Evolutionary conservation across 2,113 vertebrate genomes (phyloP).

Genomic region (Apeltes quadracus): DNA sequence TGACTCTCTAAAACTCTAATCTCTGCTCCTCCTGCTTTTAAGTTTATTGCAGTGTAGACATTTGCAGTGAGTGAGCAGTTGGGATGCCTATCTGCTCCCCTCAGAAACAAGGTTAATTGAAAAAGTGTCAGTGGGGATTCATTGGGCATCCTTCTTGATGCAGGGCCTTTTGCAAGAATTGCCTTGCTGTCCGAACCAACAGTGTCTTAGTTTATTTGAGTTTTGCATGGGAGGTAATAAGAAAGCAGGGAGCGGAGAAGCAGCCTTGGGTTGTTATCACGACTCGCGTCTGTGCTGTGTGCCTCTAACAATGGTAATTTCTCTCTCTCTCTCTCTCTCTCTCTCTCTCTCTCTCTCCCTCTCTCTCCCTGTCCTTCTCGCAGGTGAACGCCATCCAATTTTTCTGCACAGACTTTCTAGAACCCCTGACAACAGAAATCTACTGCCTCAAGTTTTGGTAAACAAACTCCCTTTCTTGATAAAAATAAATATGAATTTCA

Average conservation of each 20-base stretch:
- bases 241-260: slow-evolving; percentile 28
- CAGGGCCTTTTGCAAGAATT: neutral
- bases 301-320: slow-evolving; percentile 28
- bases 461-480: slow-evolving; percentile 18
- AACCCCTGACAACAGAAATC: slow-evolving; percentile 21
- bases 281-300: slow-evolving; percentile 16
- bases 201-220: slow-evolving; percentile 37
- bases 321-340: neutral
- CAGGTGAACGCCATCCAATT: slow-evolving; percentile 39
- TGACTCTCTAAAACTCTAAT: neutral
- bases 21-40: neutral
- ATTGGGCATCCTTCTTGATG: neutral
- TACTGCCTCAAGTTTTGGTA: slow-evolving; percentile 52
- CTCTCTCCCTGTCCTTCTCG: slow-evolving; percentile 1
- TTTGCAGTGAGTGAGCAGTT: neutral
- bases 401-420: slow-evolving; percentile 49
- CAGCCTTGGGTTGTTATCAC: slow-evolving; percentile 32
- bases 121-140: neutral
- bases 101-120: neutral
- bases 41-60: neutral
- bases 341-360: neutral
- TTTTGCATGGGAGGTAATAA: slow-evolving; percentile 36
- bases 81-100: neutral
- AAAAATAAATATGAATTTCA: slow-evolving; percentile 6
- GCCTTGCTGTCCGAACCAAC: neutral